phyloP scores from a whole-genome alignment of 2,113 vertebrate species.

The Platycercus adscitus region DNA sequence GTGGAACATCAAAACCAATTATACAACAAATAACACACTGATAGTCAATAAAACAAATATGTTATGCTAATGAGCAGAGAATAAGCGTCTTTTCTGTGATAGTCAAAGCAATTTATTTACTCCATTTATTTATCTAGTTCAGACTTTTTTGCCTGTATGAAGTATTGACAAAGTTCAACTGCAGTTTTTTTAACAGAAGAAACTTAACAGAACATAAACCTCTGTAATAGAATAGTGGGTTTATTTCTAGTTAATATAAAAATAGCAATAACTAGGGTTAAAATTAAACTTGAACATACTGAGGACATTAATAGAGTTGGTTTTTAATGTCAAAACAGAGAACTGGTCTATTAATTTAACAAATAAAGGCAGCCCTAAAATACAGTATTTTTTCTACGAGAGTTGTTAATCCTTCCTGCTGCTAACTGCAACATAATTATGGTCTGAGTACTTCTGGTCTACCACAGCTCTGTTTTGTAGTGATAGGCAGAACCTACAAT shows the following conservation, averaged over 20 bases:
- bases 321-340: conserved; percentile 37
- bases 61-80: neutral
- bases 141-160: neutral
- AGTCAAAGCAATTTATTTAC: neutral
- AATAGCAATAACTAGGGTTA: conserved; percentile 8
- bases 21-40: neutral
- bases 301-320: conserved; percentile 15
- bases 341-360: neutral
- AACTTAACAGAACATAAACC: neutral
- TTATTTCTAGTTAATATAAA: neutral
- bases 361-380: conserved; percentile 31
- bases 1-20: neutral
- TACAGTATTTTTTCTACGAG: neutral
- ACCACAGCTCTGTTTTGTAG: neutral
- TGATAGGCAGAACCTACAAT: neutral
- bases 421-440: conserved; percentile 19
- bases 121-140: neutral
- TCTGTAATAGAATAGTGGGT: neutral
- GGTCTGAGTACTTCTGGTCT: neutral
- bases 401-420: conserved; percentile 31
- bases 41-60: neutral
- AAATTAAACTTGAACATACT: conserved; percentile 21
- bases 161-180: neutral
- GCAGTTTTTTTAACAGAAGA: neutral
- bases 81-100: neutral